Conservation (phyloP, 2,797 vertebrate genomes). For the Sorex maritimensis region DNA sequence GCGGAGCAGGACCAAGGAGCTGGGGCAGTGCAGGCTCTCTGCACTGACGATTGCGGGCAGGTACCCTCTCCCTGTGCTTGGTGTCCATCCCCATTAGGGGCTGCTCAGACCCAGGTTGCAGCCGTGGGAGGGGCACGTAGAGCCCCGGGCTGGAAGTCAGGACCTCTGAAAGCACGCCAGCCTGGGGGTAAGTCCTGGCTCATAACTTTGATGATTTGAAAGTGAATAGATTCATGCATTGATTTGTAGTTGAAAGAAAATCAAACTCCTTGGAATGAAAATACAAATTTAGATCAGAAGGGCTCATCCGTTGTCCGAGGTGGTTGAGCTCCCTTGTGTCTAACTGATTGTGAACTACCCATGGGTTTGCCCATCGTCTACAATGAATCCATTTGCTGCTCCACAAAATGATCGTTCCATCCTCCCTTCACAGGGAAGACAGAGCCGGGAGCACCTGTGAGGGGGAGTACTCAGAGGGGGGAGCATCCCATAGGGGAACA, state of each 20-base stretch:
- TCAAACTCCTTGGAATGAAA: constrained; percentile 25
- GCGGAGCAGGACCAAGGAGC: background rate
- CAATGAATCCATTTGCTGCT: background rate
- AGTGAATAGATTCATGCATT: background rate
- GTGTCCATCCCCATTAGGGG: no score
- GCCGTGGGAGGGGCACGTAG: no score
- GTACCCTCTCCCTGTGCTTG: no score
- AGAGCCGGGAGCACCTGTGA: background rate
- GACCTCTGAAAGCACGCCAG: no score
- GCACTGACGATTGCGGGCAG: no score
- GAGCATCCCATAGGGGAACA: no score
- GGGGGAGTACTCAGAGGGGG: no score
- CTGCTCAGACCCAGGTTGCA: no score
- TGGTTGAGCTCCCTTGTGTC: background rate
- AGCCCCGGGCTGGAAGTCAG: no score
- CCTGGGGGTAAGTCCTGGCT: no score
- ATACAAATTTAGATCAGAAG: background rate
- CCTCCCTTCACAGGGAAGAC: background rate
- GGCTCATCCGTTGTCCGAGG: background rate
- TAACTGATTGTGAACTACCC: background rate
- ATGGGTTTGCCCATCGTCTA: background rate
- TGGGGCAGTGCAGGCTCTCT: background rate
- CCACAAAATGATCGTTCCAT: background rate
- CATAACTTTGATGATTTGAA: constrained; percentile 15
- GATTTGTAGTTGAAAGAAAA: constrained; percentile 17